Conservation (phyloP, 2,888 invertebrate genomes). For the Scelioninae gen. 2 region DNA sequence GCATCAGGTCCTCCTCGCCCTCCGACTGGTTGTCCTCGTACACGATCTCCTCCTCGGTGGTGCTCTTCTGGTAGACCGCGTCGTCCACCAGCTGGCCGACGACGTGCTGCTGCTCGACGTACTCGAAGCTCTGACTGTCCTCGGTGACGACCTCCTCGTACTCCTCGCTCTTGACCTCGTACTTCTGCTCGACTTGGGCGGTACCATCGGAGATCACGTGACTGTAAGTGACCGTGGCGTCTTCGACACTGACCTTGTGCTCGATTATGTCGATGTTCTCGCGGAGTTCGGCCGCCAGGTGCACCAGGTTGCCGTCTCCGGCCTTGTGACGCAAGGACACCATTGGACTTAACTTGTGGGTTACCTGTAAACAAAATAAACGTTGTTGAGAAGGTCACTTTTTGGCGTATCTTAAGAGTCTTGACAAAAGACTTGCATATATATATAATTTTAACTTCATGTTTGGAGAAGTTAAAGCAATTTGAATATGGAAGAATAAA, state of each 20-base stretch:
- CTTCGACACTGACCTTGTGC: conserved; percentile 1
- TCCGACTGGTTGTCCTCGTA: conserved; percentile 57
- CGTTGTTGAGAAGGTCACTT: no score
- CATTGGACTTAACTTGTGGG: conserved; percentile 66
- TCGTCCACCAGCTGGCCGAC: conserved; percentile 35
- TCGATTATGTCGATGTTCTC: background rate
- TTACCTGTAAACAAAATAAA: conserved; percentile 27
- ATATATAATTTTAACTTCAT: no score
- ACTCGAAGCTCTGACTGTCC: conserved; percentile 47
- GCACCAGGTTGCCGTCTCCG: conserved; percentile 28
- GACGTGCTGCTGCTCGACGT: background rate
- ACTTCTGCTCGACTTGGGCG: conserved; percentile 45
- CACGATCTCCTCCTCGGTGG: conserved; percentile 49
- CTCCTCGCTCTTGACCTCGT: conserved; percentile 56
- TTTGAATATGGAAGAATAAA: no score
- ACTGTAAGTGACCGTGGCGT: conserved; percentile 24
- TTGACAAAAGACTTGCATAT: no score
- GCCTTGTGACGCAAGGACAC: conserved; percentile 52
- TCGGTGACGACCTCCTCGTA: conserved; percentile 57
- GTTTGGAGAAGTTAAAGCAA: no score
- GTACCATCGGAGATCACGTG: background rate
- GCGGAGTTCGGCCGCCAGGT: conserved; percentile 39
- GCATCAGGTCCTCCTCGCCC: no score
- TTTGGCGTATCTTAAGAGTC: no score
- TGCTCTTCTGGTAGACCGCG: conserved; percentile 43